Base-by-base conservation (phyloP, 2,888 invertebrate genomes). In the Griposia aprilina region DNA sequence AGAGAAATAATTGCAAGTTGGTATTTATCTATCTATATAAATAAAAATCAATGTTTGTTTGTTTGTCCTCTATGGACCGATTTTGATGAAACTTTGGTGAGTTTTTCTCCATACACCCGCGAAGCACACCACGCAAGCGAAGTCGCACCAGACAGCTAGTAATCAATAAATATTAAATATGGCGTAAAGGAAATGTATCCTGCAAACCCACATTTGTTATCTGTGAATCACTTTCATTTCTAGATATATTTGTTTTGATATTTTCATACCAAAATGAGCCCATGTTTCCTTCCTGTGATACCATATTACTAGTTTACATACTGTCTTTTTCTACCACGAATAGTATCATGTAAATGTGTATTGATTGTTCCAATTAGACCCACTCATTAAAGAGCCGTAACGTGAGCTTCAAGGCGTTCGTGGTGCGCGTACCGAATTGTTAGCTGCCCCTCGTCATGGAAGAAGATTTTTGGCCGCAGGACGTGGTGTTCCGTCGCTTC, bases 171-270 rank as follows among this genome's bases (percentile, higher is more conserved):
- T 52, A 76, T 76, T 45, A 59, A 48, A 63, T 48, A 36, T 45
- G 15, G 26, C 41, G 30, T n/a, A 80, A 73, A 73, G 81, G 79
- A 79, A 59, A 79, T 73, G 52, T 79, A 59, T 79, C 79, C 81
- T 74, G 79, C 15, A 81, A 66, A 74, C 81, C 75, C 50, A 81
- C 81, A 48, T 81, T 45, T 52, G 20, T 20, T 81, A 80, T 80
- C 81, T 66, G 30, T 80, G 55, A 72, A 78, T 80, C n/a, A 80
- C 52, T 66, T 81, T 59, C 45, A 81, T 81, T 81, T 79, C 52
- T 26, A 66, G 23, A 66, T 55, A 55, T 11, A 52, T 60, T n/a
- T 65, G 57, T 80, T 55, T 55, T 62, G 36, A 20, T 69, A 59
- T 69, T 36, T 69, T 59, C 59, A 36, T 69, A 59, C 57, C 57